These are phyloP conservation scores for Nudaria mundana DNA, from an alignment of 2,888 invertebrate species.

Conservation along the genomic window DNA sequence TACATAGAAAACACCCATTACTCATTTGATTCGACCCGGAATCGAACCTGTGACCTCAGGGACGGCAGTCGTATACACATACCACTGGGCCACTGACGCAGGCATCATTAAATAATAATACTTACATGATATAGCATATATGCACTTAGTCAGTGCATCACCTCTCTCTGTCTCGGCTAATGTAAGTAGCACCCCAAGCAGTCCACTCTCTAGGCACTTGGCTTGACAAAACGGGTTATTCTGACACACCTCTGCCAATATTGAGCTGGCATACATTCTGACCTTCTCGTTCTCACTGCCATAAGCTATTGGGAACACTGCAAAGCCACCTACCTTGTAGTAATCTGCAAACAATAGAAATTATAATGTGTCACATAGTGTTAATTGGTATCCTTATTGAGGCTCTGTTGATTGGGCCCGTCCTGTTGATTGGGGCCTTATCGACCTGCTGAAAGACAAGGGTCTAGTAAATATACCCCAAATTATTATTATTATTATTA, in stretches of 20 bases:
- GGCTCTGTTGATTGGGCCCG: too few relatives aligned
- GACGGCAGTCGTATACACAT: too few relatives aligned
- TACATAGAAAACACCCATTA: too few relatives aligned
- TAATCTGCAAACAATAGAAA: conserved; percentile 84
- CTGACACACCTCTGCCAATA: conserved; percentile 90
- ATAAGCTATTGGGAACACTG: conserved; percentile 85
- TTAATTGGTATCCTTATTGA: too few relatives aligned
- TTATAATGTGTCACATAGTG: not conserved
- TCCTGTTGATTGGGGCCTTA: too few relatives aligned
- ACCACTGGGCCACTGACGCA: too few relatives aligned
- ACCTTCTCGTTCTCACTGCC: conserved; percentile 82
- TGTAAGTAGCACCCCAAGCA: conserved; percentile 83
- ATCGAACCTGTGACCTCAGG: too few relatives aligned
- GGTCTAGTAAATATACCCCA: too few relatives aligned
- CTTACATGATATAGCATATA: conserved; percentile 91
- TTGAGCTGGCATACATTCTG: conserved; percentile 82
- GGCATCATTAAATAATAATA: conserved; percentile 26
- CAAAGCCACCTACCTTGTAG: conserved; percentile 91
- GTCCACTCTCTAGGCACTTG: conserved; percentile 83
- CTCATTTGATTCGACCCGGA: too few relatives aligned
- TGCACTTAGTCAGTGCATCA: conserved; percentile 83
- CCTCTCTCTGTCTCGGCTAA: conserved; percentile 81
- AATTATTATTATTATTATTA: too few relatives aligned
- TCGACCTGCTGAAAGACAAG: too few relatives aligned
- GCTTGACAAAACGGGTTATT: conserved; percentile 93